These are phyloP conservation scores for Arbacia lixula DNA, from an alignment of 53 echinoderm and acorn worm species.

Conservation along the genomic window DNA sequence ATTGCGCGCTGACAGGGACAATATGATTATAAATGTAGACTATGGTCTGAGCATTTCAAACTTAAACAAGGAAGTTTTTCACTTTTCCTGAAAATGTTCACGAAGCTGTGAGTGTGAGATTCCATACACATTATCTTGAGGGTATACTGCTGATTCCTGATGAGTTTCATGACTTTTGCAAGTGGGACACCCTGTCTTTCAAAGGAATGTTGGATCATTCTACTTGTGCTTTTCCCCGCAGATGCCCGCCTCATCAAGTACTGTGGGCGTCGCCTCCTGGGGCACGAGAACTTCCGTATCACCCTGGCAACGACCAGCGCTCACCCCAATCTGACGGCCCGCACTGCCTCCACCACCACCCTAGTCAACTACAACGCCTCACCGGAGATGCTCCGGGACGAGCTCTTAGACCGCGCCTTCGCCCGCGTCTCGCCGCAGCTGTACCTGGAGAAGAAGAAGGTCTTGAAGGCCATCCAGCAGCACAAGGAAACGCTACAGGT, in stretches of 20 bases:
- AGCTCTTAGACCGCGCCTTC: slow-evolving; percentile 68
- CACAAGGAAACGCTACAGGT: slow-evolving; percentile 91
- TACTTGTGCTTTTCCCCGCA: no score
- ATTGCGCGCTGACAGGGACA: no score
- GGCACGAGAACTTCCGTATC: slow-evolving; percentile 89
- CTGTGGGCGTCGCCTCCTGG: slow-evolving; percentile 87
- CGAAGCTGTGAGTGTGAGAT: no score
- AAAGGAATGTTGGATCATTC: no score
- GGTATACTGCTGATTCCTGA: no score
- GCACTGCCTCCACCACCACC: slow-evolving; percentile 85
- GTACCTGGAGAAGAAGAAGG: slow-evolving; percentile 79
- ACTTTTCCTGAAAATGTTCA: no score
- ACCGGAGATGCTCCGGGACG: slow-evolving; percentile 80
- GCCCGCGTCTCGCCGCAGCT: slow-evolving; percentile 78
- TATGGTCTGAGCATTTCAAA: no score
- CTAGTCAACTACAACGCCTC: slow-evolving; percentile 85
- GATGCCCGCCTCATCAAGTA: slow-evolving; percentile 98
- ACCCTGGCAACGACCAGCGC: slow-evolving; percentile 81
- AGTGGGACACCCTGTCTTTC: no score
- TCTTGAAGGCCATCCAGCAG: slow-evolving; percentile 77
- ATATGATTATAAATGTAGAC: no score
- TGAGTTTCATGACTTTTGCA: no score
- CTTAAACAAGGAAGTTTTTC: no score
- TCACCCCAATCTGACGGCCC: slow-evolving; percentile 74
- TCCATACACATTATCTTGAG: no score